phyloP scores from a whole-genome alignment of 2,113 vertebrate genomes.

The Elanoides forficatus region DNA sequence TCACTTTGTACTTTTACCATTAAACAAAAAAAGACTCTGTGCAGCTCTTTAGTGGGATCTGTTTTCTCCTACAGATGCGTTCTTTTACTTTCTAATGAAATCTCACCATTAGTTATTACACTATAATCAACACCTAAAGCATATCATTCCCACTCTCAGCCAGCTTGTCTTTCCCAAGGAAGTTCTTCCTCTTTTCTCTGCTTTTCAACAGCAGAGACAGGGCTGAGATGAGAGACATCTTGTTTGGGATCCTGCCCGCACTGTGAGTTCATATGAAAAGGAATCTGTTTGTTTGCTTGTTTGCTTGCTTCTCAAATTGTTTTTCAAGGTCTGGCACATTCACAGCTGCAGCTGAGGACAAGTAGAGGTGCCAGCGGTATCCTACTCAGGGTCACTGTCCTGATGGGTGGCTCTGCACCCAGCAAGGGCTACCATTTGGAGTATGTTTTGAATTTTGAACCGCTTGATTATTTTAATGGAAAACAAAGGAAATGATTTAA shows the following conservation, averaged over 20 bases:
- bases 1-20: conserved; percentile 24
- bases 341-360: not conserved
- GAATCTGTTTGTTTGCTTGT: conserved; percentile 61
- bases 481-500: conserved; percentile 28
- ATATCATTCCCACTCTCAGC: not conserved
- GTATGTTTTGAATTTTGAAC: not conserved
- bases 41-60: not conserved
- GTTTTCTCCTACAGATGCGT: not conserved
- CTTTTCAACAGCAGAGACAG: conserved; percentile 36
- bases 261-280: conserved; percentile 51
- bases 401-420: not conserved
- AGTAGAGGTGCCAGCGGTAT: not conserved
- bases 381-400: not conserved
- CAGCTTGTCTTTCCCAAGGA: not conserved
- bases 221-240: conserved; percentile 34
- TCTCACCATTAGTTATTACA: not conserved
- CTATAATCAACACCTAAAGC: conserved; percentile 13
- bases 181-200: conserved; percentile 39
- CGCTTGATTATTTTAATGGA: not conserved
- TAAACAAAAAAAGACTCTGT: not conserved
- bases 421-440: not conserved
- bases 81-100: conserved; percentile 12
- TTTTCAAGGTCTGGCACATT: conserved; percentile 41
- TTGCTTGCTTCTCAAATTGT: conserved; percentile 41
- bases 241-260: conserved; percentile 35